Evolutionary conservation across 2,797 vertebrate genomes (phyloP).

Genomic region (Chiroxiphia lanceolata): DNA sequence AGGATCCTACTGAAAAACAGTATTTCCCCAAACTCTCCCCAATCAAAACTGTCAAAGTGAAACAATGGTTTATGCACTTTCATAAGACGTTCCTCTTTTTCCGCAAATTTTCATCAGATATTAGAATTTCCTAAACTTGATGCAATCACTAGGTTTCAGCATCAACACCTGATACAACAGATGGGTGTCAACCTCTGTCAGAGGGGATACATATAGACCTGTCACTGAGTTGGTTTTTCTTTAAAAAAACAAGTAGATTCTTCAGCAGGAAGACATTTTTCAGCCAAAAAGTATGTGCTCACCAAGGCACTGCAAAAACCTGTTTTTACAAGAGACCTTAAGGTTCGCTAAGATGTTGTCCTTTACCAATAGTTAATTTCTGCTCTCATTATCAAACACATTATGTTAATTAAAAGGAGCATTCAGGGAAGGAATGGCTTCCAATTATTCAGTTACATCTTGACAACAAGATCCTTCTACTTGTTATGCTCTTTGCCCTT

Average conservation of each 20-base stretch:
- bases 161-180: not conserved
- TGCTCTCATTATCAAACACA: not conserved
- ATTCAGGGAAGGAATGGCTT: not conserved
- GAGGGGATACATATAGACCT: not conserved
- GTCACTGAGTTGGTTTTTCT: not conserved
- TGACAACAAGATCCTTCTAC: not conserved
- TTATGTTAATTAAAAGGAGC: not conserved
- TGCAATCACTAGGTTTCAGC: not conserved
- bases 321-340: not conserved
- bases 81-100: not conserved
- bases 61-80: not conserved
- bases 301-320: not conserved
- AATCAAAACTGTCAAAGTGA: not conserved
- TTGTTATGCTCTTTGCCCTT: slow-evolving; percentile 13
- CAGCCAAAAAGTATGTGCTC: not conserved
- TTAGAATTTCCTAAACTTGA: not conserved
- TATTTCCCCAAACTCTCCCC: not conserved
- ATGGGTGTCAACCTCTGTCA: not conserved
- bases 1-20: not conserved
- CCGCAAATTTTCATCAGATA: not conserved
- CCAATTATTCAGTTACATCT: slow-evolving; percentile 27
- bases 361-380: not conserved
- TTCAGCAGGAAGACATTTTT: not conserved
- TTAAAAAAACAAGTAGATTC: not conserved
- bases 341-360: not conserved